A percentile compares a stretch with the other conserved stretches of the same genome.
phyloP scores from a whole-genome alignment of 2,113 vertebrate genomes.

The Mus pahari region DNA sequence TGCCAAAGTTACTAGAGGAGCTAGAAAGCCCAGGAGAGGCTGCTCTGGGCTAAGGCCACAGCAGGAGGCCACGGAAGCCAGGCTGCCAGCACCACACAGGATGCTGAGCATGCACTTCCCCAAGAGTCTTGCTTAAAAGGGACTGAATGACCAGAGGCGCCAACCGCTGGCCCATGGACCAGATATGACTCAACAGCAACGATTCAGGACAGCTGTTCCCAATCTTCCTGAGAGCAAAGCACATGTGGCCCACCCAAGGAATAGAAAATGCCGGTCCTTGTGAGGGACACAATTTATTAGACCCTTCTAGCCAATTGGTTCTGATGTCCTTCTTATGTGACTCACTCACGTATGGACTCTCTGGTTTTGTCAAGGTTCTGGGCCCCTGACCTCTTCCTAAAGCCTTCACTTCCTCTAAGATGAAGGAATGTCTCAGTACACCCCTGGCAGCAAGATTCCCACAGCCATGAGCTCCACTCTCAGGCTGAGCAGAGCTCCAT shows the following conservation, averaged over 20 bases:
- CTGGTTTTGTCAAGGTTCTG: neutral
- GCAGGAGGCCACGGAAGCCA: constrained; percentile 49
- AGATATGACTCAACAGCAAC: constrained; percentile 54
- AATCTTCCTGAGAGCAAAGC: constrained; percentile 47
- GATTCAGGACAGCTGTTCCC: constrained; percentile 61
- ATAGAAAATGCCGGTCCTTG: neutral
- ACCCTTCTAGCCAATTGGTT: constrained; percentile 21
- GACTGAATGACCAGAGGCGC: constrained; percentile 68
- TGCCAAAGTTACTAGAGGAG: neutral
- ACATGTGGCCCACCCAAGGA: constrained; percentile 69
- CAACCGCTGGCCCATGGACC: constrained; percentile 50
- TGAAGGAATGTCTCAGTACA: constrained; percentile 31
- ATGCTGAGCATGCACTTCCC: constrained; percentile 40
- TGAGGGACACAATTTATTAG: constrained; percentile 54
- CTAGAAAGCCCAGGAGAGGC: constrained; percentile 16
- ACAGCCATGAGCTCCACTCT: neutral
- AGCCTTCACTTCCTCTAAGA: constrained; percentile 57
- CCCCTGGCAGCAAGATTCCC: neutral
- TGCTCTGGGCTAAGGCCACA: neutral
- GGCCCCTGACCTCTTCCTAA: constrained; percentile 6
- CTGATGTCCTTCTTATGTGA: constrained; percentile 32
- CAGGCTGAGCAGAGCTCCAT: neutral
- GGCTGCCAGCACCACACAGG: constrained; percentile 9
- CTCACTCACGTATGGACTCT: neutral
- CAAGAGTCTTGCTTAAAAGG: constrained; percentile 10